These are phyloP conservation scores for Epirrita christyi DNA, from an alignment of 2,888 invertebrate genomes.

Conservation along the genomic window DNA sequence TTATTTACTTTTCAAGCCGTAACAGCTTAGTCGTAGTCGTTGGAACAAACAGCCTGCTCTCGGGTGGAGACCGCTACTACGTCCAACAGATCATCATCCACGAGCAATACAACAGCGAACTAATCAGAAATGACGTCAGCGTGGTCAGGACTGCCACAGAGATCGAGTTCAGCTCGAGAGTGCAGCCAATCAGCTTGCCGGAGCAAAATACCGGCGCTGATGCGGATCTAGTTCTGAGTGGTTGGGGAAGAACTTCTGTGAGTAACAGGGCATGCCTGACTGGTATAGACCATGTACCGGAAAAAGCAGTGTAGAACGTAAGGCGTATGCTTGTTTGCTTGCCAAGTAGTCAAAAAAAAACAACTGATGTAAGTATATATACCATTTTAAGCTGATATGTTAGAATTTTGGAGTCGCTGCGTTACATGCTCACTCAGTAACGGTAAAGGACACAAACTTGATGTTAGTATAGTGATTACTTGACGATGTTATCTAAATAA, in stretches of 20 bases:
- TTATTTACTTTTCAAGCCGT: constrained; percentile 10
- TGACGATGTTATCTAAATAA: no score
- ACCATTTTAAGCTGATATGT: no score
- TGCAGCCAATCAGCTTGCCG: constrained; percentile 67
- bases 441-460: no score
- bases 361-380: no score
- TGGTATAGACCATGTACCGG: no score
- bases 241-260: constrained; percentile 78
- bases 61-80: constrained; percentile 67
- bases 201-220: constrained; percentile 57
- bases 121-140: constrained; percentile 75
- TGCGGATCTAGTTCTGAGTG: constrained; percentile 64
- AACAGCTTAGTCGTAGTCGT: constrained; percentile 62
- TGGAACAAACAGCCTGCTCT: constrained; percentile 72
- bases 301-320: no score
- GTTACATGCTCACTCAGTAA: no score
- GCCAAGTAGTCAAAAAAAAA: no score
- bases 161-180: constrained; percentile 60
- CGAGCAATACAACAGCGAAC: constrained; percentile 58
- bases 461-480: no score
- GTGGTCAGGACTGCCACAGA: constrained; percentile 58
- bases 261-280: constrained; percentile 36
- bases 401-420: no score
- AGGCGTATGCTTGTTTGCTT: no score
- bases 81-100: constrained; percentile 71